These are phyloP conservation scores for Maccullochella peelii DNA, from an alignment of 2,113 vertebrate species.

Conservation along the genomic window DNA sequence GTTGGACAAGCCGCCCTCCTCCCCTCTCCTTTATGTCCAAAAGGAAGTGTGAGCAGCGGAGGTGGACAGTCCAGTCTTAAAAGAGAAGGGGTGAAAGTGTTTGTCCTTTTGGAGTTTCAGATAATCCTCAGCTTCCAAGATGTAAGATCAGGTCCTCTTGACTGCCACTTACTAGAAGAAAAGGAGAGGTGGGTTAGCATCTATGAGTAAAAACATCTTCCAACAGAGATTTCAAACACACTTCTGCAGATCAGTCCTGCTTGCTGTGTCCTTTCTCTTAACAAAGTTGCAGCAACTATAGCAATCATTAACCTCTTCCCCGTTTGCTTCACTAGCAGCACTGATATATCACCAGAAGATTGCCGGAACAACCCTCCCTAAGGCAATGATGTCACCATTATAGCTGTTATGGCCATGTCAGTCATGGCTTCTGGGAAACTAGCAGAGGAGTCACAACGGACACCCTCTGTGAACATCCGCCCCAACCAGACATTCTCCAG, in stretches of 20 bases:
- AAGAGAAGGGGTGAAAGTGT: not conserved
- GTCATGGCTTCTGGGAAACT: slow-evolving; percentile 75
- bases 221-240: not conserved
- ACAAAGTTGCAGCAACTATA: not conserved
- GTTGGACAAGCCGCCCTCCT: slow-evolving; percentile 65
- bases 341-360: slow-evolving; percentile 22
- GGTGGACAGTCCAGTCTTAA: slow-evolving; percentile 42
- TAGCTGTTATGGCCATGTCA: slow-evolving; percentile 18
- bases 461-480: slow-evolving; percentile 47
- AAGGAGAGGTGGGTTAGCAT: slow-evolving; percentile 22
- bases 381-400: slow-evolving; percentile 44
- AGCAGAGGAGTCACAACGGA: slow-evolving; percentile 50
- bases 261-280: not conserved
- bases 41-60: slow-evolving; percentile 30
- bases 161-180: slow-evolving; percentile 44
- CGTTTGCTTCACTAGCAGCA: not conserved
- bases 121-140: slow-evolving; percentile 34
- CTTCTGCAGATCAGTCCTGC: not conserved
- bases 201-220: not conserved
- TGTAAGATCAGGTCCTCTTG: slow-evolving; percentile 23
- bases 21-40: slow-evolving; percentile 49
- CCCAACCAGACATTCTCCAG: slow-evolving; percentile 66
- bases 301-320: not conserved
- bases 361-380: slow-evolving; percentile 30
- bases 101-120: slow-evolving; percentile 23